Conservation (phyloP, 2,113 vertebrate species). For the Micromys minutus region DNA sequence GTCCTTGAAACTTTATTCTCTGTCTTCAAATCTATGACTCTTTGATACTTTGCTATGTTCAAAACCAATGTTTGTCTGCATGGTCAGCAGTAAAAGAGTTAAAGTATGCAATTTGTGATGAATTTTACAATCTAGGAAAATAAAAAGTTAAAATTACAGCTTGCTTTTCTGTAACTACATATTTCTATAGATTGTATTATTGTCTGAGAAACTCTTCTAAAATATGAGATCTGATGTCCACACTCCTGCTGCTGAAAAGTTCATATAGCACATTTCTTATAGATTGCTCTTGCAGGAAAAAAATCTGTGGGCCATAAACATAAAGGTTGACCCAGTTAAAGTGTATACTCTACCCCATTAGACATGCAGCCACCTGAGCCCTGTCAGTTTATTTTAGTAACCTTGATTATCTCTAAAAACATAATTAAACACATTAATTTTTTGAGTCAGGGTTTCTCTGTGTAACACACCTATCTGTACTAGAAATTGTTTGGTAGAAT, state of each 20-base stretch:
- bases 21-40: not conserved
- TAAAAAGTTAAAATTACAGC: slow-evolving; percentile 18
- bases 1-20: not conserved
- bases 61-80: slow-evolving; percentile 8
- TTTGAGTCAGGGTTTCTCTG: not conserved
- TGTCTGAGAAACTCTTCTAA: slow-evolving; percentile 4
- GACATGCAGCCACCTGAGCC: not conserved
- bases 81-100: not conserved
- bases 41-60: not conserved
- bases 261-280: not conserved
- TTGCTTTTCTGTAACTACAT: slow-evolving; percentile 34
- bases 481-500: not conserved
- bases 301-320: not conserved
- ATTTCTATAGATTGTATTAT: slow-evolving; percentile 11
- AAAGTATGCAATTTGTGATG: slow-evolving; percentile 27
- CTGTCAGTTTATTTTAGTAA: slow-evolving; percentile 1
- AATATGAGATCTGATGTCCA: not conserved
- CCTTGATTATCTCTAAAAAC: not conserved
- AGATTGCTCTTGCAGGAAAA: not conserved
- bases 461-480: not conserved
- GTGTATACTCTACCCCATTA: not conserved
- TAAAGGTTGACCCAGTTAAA: not conserved
- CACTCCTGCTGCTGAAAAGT: not conserved
- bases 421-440: not conserved
- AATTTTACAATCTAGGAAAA: slow-evolving; percentile 49